Percentiles rank a stretch among this genome's conserved stretches.
These are phyloP conservation scores for Hirtodrosophila trivittata DNA, from an alignment of 2,888 invertebrate species.

Conservation along the genomic window DNA sequence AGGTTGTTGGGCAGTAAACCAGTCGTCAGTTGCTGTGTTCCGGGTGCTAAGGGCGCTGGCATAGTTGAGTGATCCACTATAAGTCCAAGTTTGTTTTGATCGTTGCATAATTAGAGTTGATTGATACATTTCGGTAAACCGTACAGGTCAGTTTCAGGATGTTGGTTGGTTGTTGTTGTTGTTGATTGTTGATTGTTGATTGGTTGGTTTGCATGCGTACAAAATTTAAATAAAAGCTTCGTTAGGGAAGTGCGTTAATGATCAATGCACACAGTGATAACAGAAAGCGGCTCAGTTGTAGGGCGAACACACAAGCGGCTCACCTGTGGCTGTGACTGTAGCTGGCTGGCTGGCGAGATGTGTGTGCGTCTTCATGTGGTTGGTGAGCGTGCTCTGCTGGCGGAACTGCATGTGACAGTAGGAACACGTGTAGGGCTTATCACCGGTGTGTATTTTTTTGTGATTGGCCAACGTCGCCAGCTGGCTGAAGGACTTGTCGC, in stretches of 20 bases:
- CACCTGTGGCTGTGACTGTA: constrained; percentile 73
- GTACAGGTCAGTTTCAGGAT: constrained; percentile 49
- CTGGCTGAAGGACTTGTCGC: constrained; percentile 81
- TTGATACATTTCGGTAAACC: constrained; percentile 35
- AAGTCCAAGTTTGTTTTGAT: constrained; percentile 44
- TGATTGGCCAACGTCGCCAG: constrained; percentile 81
- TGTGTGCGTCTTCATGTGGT: constrained; percentile 82
- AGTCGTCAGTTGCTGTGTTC: constrained; percentile 65
- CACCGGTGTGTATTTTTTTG: constrained; percentile 81
- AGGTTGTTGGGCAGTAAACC: constrained; percentile 69
- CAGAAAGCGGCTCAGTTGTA: constrained; percentile 80
- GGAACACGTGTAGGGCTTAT: constrained; percentile 81
- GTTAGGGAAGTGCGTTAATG: constrained; percentile 82
- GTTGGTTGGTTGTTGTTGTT: constrained; percentile 36
- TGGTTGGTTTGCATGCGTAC: constrained; percentile 76
- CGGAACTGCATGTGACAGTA: constrained; percentile 82
- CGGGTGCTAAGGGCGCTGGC: constrained; percentile 64
- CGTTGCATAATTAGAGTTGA: constrained; percentile 33
- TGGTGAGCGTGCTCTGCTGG: constrained; percentile 82
- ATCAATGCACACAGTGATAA: constrained; percentile 79
- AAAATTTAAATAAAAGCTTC: constrained; percentile 83
- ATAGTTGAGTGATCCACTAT: constrained; percentile 69
- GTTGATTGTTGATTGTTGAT: constrained; percentile 25
- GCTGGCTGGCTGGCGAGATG: constrained; percentile 72
- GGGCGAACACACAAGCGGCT: constrained; percentile 81